These are phyloP conservation scores for Pachyseris speciosa DNA, from an alignment of 64 coral and sea anemone genomes.

Conservation along the genomic window DNA sequence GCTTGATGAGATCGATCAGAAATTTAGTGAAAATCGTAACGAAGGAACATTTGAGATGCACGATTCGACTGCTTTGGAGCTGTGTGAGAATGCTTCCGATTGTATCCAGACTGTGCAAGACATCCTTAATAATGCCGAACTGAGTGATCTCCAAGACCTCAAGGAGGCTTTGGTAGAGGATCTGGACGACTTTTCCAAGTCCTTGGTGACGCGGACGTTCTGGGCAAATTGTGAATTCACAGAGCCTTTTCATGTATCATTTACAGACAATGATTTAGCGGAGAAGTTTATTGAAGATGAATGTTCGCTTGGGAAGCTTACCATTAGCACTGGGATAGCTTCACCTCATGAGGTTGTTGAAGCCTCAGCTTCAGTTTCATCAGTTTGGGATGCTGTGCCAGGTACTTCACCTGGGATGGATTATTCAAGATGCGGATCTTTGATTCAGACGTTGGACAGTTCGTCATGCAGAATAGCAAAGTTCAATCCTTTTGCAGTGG, in stretches of 20 bases:
- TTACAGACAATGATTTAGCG: neutral
- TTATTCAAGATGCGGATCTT: constrained; percentile 11
- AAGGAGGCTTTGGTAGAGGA: constrained; percentile 62
- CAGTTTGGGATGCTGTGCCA: neutral
- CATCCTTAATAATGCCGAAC: constrained; percentile 49
- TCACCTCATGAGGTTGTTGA: neutral
- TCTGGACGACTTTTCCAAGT: neutral
- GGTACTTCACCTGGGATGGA: neutral
- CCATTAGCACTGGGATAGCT: neutral
- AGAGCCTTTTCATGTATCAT: constrained; percentile 9
- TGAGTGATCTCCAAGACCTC: constrained; percentile 63
- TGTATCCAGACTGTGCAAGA: constrained; percentile 60
- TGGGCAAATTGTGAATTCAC: constrained; percentile 18
- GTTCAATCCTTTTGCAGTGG: constrained; percentile 63
- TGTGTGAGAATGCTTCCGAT: constrained; percentile 39
- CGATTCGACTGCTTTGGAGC: neutral
- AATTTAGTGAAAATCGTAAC: constrained; percentile 5
- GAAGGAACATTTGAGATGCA: constrained; percentile 12
- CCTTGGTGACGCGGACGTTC: neutral
- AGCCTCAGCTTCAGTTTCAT: neutral
- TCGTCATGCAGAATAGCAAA: constrained; percentile 26
- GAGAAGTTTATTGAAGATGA: neutral
- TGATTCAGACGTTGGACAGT: constrained; percentile 45
- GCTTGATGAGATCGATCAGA: constrained; percentile 52
- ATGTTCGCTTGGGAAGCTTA: constrained; percentile 23